Base-by-base conservation (phyloP, 2,797 vertebrate genomes). In the Podarcis siculus region DNA sequence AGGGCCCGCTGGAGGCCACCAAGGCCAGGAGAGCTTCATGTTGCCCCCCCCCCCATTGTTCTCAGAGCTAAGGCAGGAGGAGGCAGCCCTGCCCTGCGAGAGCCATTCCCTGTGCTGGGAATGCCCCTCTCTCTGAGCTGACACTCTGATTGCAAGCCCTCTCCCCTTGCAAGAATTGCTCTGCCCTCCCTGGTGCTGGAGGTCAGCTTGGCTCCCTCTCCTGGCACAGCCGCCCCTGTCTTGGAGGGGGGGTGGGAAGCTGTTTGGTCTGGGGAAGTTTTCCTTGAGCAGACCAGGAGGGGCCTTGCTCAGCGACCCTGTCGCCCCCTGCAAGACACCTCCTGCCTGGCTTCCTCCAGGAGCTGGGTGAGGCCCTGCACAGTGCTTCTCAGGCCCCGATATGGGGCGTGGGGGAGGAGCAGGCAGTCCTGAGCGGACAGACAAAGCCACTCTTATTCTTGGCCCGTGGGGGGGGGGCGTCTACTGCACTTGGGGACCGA, bases 401-500 rank as follows among this genome's bases (percentile, higher is more conserved):
- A 15, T 6, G 42, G 49, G 73, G 15, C 0, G 7, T 12, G 55
- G 37, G 73, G 79, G 32, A 6, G 32, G 76, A 12, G 27, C 27
- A n/a, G 17, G 15, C 39, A 10, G 42, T 30, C 13, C 37, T 66
- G 0, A 58, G 12, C 30, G 77, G 55, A 5, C 58, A 69, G 66
- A 0, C 82, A 76, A 17, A 71, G 55, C 1, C 9, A 1, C 10
- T 9, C 0, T 0, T 79, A 27, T 90, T 79, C 77, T 71, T 0
- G 67, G 39, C 32, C 8, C 1, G 69, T 90, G 32, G 17, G 79
- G 93, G 92, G 90, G 17, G 80, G 93, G 90, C 58, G 17, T 64
- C 17, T 64, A 2, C 21, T 19, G 61, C 61, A 64, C 61, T 95
- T 90, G 93, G 95, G 82, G 32, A 61, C 5, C 25, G 25, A n/a